Conservation (phyloP, 2,113 vertebrate genomes). For the Mirounga angustirostris region DNA sequence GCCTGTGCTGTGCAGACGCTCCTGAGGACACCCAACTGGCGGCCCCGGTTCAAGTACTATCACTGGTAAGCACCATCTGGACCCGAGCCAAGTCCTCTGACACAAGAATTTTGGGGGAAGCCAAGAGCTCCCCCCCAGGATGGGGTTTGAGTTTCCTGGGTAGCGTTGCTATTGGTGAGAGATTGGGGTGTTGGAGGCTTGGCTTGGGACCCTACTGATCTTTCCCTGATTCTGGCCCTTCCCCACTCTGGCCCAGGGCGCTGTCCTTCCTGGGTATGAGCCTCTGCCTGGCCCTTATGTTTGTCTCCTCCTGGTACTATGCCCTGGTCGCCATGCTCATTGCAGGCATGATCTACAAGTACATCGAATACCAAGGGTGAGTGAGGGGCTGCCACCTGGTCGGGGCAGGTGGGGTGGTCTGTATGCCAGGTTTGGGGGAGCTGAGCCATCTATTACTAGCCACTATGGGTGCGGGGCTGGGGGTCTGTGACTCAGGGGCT, state of each 20-base stretch:
- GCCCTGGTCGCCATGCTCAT: constrained; percentile 98
- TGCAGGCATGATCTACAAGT: constrained; percentile 99
- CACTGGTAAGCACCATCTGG: constrained; percentile 92
- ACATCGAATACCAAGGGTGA: constrained; percentile 99
- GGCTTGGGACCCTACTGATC: neutral
- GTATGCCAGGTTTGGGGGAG: neutral
- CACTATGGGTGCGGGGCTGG: neutral
- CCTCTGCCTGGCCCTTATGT: constrained; percentile 98
- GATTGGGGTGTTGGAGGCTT: neutral
- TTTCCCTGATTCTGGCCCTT: constrained; percentile 48
- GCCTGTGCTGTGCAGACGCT: constrained; percentile 98
- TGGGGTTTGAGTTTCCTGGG: neutral
- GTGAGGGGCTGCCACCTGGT: constrained; percentile 70
- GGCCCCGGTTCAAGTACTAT: constrained; percentile 97
- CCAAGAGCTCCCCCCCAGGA: neutral
- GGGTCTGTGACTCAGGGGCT: neutral
- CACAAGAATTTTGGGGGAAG: neutral
- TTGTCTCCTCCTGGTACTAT: constrained; percentile 99
- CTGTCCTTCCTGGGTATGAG: constrained; percentile 99
- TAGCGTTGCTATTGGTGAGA: neutral
- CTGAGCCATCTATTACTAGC: neutral
- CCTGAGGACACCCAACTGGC: constrained; percentile 97
- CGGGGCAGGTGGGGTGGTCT: neutral
- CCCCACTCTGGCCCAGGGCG: constrained; percentile 87
- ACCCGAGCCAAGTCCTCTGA: neutral